phyloP scores from a whole-genome alignment of 2,797 vertebrate genomes.

The Falco biarmicus region DNA sequence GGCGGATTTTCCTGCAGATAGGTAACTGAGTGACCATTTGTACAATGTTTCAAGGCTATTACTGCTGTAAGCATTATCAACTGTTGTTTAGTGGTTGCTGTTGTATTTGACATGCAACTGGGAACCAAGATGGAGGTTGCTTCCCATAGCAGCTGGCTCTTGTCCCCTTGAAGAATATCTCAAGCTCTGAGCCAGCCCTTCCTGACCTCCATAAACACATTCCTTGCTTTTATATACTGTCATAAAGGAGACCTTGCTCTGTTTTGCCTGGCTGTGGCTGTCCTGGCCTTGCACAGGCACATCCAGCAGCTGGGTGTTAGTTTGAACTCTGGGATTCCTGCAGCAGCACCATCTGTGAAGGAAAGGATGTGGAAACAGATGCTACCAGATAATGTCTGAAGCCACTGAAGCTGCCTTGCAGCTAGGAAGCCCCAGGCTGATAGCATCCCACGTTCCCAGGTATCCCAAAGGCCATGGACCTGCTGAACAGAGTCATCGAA shows the following conservation, averaged over 20 bases:
- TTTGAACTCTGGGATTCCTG: constrained; percentile 18
- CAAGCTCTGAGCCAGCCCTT: constrained; percentile 23
- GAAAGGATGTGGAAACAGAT: constrained; percentile 16
- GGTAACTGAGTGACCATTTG: constrained; percentile 6
- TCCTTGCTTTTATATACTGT: constrained; percentile 16
- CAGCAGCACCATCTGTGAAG: constrained; percentile 22
- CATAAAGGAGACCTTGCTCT: constrained; percentile 20
- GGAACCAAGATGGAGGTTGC: constrained; percentile 9
- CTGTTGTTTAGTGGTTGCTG: constrained; percentile 32
- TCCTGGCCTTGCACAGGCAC: constrained; percentile 17
- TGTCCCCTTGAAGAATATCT: constrained; percentile 61
- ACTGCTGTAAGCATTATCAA: constrained; percentile 22
- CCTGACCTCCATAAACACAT: constrained; percentile 53
- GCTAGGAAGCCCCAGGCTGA: neutral
- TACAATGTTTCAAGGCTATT: neutral
- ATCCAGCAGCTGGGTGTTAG: constrained; percentile 52
- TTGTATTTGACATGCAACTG: constrained; percentile 24
- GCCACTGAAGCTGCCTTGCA: neutral
- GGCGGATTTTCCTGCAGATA: constrained; percentile 21
- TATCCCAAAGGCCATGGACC: neutral
- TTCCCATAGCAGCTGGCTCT: constrained; percentile 44
- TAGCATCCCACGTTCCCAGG: neutral
- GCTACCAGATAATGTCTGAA: neutral
- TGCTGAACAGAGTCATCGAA: neutral
- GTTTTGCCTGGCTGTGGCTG: constrained; percentile 29